Evolutionary conservation across 2,113 vertebrate species (phyloP).

Genomic region (Mesembrinibis cayennensis): DNA sequence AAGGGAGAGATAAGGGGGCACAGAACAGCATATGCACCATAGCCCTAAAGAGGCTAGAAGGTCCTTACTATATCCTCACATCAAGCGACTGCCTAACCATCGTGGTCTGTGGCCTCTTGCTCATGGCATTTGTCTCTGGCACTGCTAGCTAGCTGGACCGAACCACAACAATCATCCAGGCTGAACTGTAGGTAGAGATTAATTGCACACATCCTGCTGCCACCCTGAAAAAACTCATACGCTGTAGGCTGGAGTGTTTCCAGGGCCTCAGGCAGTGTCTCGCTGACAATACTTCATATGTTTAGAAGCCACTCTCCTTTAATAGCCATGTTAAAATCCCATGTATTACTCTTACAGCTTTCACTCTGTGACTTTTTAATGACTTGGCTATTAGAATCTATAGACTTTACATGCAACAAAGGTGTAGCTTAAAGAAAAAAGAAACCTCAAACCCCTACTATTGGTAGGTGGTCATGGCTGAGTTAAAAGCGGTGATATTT

Average conservation of each 20-base stretch:
- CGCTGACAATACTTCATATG: neutral
- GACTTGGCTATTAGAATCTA: neutral
- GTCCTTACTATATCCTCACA: neutral
- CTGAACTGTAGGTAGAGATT: neutral
- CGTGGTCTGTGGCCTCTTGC: neutral
- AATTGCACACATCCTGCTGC: neutral
- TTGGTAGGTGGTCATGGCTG: neutral
- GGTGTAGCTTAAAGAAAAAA: neutral
- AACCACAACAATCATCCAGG: neutral
- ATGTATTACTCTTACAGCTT: neutral
- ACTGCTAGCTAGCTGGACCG: neutral
- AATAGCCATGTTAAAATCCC: neutral
- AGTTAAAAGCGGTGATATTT: neutral
- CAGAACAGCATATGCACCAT: neutral
- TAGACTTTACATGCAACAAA: neutral
- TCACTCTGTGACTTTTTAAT: conserved; percentile 21
- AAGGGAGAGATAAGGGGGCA: neutral
- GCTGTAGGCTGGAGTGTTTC: neutral
- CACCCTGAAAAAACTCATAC: neutral
- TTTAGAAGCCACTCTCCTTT: conserved; percentile 7
- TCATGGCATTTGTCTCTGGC: neutral
- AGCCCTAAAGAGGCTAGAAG: neutral
- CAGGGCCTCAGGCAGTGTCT: neutral
- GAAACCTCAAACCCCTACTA: neutral
- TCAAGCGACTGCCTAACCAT: neutral